A percentile compares a stretch with the other conserved stretches of the same genome.
Evolutionary conservation across 2,113 vertebrate genomes (phyloP).

Genomic region (Salminus brasiliensis): DNA sequence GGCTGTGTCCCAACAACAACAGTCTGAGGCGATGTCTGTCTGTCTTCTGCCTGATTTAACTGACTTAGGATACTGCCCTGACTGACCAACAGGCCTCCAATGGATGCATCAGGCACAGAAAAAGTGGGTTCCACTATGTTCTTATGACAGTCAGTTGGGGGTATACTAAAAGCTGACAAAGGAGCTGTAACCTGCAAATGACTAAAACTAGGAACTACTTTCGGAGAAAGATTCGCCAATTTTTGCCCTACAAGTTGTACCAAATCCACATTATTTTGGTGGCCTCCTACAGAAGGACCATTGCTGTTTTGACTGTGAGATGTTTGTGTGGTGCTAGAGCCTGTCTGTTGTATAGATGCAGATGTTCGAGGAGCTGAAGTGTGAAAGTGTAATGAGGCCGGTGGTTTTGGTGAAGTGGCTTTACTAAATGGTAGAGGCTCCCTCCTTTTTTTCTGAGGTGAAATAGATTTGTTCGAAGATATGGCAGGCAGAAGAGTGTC

Average conservation of each 20-base stretch:
- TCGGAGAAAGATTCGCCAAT: neutral
- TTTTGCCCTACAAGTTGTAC: neutral
- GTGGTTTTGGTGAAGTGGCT: neutral
- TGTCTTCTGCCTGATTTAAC: neutral
- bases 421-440: too few species aligned
- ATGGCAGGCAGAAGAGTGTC: neutral
- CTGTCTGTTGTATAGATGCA: neutral
- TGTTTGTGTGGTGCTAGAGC: neutral
- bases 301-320: neutral
- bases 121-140: neutral
- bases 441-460: neutral
- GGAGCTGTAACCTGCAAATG: neutral
- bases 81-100: neutral
- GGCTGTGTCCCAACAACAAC: too few species aligned
- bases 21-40: neutral
- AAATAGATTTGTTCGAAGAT: neutral
- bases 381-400: neutral
- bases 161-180: too few species aligned
- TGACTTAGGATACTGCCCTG: neutral
- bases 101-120: neutral
- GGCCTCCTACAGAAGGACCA: neutral
- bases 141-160: neutral
- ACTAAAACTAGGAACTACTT: neutral
- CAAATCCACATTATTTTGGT: neutral
- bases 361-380: neutral